Evolutionary conservation across 2,113 vertebrate species (phyloP).

Genomic region (Scortum barcoo): DNA sequence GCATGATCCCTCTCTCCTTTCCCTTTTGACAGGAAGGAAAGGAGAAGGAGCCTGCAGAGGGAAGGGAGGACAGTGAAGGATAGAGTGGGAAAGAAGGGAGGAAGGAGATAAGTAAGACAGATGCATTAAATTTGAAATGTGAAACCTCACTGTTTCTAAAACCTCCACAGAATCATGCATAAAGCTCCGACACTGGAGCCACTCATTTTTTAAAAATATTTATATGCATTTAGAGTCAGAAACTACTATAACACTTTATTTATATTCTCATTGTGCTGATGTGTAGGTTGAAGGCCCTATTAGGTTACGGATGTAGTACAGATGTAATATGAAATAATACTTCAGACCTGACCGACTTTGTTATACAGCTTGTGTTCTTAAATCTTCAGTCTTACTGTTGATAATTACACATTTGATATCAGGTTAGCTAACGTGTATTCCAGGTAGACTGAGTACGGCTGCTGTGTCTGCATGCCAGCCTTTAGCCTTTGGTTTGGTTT

Average conservation of each 20-base stretch:
- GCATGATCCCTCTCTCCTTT: slow-evolving; percentile 39
- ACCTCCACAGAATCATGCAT: not conserved
- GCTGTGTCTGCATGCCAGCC: not conserved
- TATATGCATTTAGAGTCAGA: too few species aligned
- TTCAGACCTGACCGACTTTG: too few species aligned
- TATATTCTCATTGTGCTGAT: not conserved
- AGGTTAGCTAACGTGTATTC: not conserved
- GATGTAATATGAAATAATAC: too few species aligned
- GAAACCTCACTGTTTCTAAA: not conserved
- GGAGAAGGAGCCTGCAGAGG: slow-evolving; percentile 2
- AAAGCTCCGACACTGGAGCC: not conserved
- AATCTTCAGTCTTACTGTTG: not conserved
- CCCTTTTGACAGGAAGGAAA: slow-evolving; percentile 1
- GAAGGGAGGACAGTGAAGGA: slow-evolving; percentile 13
- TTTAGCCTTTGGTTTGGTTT: slow-evolving; percentile 22
- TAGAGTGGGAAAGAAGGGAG: not conserved
- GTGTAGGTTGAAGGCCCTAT: not conserved
- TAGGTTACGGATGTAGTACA: too few species aligned
- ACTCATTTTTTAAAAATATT: not conserved
- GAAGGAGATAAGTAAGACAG: not conserved
- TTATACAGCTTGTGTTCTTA: not conserved
- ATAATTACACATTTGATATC: not conserved
- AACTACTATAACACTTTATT: too few species aligned
- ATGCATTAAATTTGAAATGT: not conserved
- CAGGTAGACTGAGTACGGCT: not conserved